A percentile compares a stretch with the other conserved stretches of the same genome.
Evolutionary conservation across 2,113 vertebrate genomes (phyloP).

Genomic region (cattle (Bos taurus)): DNA sequence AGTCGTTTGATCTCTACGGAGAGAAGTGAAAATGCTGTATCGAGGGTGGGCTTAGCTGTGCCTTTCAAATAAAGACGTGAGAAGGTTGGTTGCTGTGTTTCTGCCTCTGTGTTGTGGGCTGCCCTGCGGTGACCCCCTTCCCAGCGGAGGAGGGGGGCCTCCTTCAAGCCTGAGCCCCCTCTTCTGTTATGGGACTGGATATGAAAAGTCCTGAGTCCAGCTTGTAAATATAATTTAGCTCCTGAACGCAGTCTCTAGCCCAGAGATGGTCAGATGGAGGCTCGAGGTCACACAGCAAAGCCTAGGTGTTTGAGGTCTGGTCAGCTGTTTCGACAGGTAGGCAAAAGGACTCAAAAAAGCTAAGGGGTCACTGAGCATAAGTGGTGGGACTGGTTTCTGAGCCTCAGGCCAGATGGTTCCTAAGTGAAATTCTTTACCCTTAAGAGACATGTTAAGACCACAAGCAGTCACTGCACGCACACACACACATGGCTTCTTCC

Average conservation of each 20-base stretch:
- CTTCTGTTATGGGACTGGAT: background rate
- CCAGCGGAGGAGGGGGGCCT: background rate
- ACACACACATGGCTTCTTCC: background rate
- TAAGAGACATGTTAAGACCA: background rate
- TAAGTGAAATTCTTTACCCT: too few species aligned
- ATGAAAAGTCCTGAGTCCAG: background rate
- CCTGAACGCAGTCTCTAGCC: rapidly evolving
- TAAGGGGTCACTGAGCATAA: background rate
- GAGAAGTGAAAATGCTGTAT: conserved; percentile 80
- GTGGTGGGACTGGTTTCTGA: background rate
- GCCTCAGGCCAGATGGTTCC: background rate
- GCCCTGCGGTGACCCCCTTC: background rate
- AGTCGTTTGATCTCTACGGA: conserved; percentile 77
- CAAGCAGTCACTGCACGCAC: rapidly evolving
- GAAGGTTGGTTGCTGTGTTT: conserved; percentile 73
- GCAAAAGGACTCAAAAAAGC: background rate
- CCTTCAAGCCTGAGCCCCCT: background rate
- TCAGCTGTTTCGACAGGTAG: background rate
- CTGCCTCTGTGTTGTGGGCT: conserved; percentile 27
- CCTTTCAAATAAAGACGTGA: conserved; percentile 87
- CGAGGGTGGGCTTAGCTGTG: conserved; percentile 83
- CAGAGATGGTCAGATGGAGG: background rate
- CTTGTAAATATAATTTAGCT: rapidly evolving
- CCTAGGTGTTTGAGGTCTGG: background rate
- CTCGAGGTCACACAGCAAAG: background rate